Evolutionary conservation across 2,113 vertebrate species (phyloP), one percentile per base, ranked within the genome.

Genomic region (Campylomormyrus numenius): DNA sequence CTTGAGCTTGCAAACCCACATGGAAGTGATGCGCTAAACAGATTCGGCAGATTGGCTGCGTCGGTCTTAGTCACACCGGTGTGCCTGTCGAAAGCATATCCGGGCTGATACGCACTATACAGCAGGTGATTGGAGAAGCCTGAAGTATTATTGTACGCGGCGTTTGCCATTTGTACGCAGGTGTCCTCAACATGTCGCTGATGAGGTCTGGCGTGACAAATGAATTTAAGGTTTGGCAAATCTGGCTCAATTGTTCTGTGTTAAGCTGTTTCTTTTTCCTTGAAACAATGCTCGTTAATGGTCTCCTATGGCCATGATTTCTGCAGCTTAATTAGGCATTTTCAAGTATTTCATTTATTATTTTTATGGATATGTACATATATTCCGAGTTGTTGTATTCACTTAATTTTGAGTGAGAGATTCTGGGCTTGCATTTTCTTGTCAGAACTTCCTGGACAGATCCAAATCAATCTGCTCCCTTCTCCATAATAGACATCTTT

Each of bases 141-240:
- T 70, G 62, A 70, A 70, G 62, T 27, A 42, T 77, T 19, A 77
- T 42, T 80, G 74, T 42, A 42, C 31, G 31, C 62, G 5, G 74
- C 17, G 35, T 42, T 35, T 39, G 35, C 31, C 35, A 19, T 19
- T 80, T 80, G 74, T 80, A 80, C 10, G 15, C 74, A 80, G 74
- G 74, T 80, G 74, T 80, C 74, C 35, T 80, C 42, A 80, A 42
- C 13, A 2, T 42, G 74, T 74, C 3, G 31, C 31, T 42, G 74
- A 80, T 80, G 74, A 39, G 74, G 74, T 80, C 74, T 80, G 74
- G 74, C 15, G 35, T 42, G 35, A 80, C 74, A 70, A 31, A 80
- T 80, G 74, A 80, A 42, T 80, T 80, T 80, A 35, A 80, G 74
- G 74, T 80, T 42, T 80, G 83, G 83, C 83, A 85, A 24, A 48